Conservation (phyloP, 2,888 invertebrate genomes). For the Buathra laborator region DNA sequence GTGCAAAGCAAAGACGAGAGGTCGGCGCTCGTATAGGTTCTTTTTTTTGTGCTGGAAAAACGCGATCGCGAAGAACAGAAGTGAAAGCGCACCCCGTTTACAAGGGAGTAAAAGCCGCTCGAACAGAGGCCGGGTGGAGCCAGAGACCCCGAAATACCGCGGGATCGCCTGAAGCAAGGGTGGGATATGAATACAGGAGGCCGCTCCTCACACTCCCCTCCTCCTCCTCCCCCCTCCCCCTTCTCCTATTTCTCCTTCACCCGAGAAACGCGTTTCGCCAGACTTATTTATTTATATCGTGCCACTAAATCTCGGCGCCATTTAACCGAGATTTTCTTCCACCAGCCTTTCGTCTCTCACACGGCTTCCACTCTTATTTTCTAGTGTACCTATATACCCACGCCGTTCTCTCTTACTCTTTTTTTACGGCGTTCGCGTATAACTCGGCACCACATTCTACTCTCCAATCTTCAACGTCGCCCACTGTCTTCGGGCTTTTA, state of each 20-base stretch:
- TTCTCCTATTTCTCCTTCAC: slow-evolving; percentile 14
- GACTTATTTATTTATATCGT: slow-evolving; percentile 78
- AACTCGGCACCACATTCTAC: slow-evolving; percentile 13
- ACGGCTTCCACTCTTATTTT: slow-evolving; percentile 9
- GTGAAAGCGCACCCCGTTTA: slow-evolving; percentile 34
- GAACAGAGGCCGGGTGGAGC: slow-evolving; percentile 25
- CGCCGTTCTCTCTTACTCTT: neutral
- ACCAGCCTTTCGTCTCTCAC: neutral
- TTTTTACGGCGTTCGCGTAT: neutral
- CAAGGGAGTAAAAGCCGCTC: slow-evolving; percentile 49
- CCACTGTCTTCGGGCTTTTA: slow-evolving; percentile 28
- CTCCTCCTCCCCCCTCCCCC: neutral
- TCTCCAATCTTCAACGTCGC: slow-evolving; percentile 23
- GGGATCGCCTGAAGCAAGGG: slow-evolving; percentile 36
- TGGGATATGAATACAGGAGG: slow-evolving; percentile 61
- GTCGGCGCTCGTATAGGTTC: neutral
- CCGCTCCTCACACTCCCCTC: slow-evolving; percentile 10
- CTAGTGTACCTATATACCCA: neutral
- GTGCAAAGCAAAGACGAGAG: neutral
- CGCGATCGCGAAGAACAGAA: slow-evolving; percentile 9
- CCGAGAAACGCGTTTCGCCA: slow-evolving; percentile 53
- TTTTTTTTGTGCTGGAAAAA: slow-evolving; percentile 31
- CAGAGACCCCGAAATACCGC: slow-evolving; percentile 42
- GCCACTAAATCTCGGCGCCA: slow-evolving; percentile 72
- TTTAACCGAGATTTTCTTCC: slow-evolving; percentile 70